These are phyloP conservation scores for Anagyrus pseudococci DNA, from an alignment of 2,888 invertebrate genomes.

Conservation along the genomic window DNA sequence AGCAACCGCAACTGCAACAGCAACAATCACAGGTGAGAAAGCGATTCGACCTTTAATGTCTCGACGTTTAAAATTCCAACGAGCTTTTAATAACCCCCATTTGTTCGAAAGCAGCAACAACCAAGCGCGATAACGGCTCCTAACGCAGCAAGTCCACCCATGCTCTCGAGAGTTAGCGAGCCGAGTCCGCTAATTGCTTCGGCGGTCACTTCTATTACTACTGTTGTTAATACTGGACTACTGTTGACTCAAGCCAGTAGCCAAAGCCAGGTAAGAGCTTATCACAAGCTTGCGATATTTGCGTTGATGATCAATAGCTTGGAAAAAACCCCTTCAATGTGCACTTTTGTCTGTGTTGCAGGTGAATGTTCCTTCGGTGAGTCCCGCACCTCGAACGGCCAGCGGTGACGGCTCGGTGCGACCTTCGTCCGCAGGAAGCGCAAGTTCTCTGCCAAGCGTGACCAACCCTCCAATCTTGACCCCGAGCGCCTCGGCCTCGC, in stretches of 20 bases:
- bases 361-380: constrained; percentile 54
- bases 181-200: constrained; percentile 75
- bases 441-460: constrained; percentile 63
- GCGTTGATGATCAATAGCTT: too few relatives aligned
- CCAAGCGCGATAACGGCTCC: constrained; percentile 24
- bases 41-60: neutral
- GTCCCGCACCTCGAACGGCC: constrained; percentile 66
- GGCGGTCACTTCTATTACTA: constrained; percentile 73
- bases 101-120: constrained; percentile 37
- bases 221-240: constrained; percentile 72
- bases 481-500: constrained; percentile 63
- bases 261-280: constrained; percentile 45
- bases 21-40: constrained; percentile 19
- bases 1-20: constrained; percentile 30
- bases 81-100: too few relatives aligned
- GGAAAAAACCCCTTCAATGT: too few relatives aligned
- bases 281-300: too few relatives aligned
- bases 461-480: constrained; percentile 66
- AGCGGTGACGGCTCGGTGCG: constrained; percentile 69
- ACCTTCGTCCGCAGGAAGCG: constrained; percentile 64
- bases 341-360: constrained; percentile 34
- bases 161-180: constrained; percentile 67
- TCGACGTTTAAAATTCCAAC: neutral
- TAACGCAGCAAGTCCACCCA: constrained; percentile 55
- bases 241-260: constrained; percentile 49